Conservation (phyloP, 2,888 invertebrate genomes). For the Microplitis deprimator region DNA sequence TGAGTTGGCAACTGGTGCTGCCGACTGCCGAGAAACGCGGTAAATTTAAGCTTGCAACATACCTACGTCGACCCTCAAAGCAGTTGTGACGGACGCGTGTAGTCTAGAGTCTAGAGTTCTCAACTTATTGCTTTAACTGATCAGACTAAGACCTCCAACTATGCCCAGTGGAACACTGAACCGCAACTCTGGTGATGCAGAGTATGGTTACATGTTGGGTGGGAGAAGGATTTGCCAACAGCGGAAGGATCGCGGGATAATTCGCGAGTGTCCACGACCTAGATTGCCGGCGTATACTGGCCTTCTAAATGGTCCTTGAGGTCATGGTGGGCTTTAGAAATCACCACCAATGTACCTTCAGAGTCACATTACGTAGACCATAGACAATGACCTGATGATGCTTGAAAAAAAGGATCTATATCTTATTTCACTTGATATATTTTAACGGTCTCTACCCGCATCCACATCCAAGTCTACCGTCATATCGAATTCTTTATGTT, state of each 20-base stretch:
- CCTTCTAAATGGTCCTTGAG: constrained; percentile 63
- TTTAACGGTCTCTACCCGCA: neutral
- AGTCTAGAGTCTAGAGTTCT: neutral
- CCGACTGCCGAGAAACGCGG: constrained; percentile 25
- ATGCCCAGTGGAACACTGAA: constrained; percentile 22
- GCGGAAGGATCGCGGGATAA: constrained; percentile 65
- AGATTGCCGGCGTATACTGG: constrained; percentile 55
- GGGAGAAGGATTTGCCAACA: constrained; percentile 56
- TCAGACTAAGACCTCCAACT: neutral
- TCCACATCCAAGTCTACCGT: neutral
- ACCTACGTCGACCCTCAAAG: constrained; percentile 18
- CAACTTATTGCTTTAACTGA: neutral
- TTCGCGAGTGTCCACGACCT: constrained; percentile 65
- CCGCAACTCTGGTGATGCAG: constrained; percentile 32
- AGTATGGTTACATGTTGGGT: constrained; percentile 25
- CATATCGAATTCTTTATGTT: neutral
- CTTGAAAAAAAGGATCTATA: constrained; percentile 13
- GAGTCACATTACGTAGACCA: neutral
- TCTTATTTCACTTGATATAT: neutral
- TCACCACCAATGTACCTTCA: constrained; percentile 45
- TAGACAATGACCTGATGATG: constrained; percentile 35
- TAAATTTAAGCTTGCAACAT: constrained; percentile 23
- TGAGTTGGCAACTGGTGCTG: constrained; percentile 34
- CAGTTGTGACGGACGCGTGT: neutral
- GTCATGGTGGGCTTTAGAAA: constrained; percentile 60